Conservation (phyloP, 2,888 invertebrate genomes). For the Drosophila mimica region DNA sequence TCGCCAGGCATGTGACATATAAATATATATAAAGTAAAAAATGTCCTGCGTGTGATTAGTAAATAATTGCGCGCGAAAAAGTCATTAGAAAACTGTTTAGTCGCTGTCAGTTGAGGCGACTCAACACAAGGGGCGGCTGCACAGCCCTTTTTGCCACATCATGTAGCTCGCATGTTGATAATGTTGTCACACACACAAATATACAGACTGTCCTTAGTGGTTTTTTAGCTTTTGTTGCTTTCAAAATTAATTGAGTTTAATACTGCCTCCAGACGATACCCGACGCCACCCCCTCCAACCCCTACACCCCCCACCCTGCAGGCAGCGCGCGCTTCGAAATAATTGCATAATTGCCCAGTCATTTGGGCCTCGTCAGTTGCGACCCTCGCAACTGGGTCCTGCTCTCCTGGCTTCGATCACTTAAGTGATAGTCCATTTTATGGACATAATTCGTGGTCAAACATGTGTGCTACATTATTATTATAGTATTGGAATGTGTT, state of each 20-base stretch:
- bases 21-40: neutral
- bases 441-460: slow-evolving; percentile 69
- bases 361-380: slow-evolving; percentile 73
- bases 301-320: slow-evolving; percentile 10
- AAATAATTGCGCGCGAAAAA: slow-evolving; percentile 75
- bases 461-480: slow-evolving; percentile 77
- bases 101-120: slow-evolving; percentile 30
- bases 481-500: slow-evolving; percentile 57
- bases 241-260: slow-evolving; percentile 80
- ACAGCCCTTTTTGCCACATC: slow-evolving; percentile 27
- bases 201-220: slow-evolving; percentile 40
- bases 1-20: slow-evolving; percentile 24
- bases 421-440: slow-evolving; percentile 78
- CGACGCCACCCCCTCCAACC: slow-evolving; percentile 4
- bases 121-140: slow-evolving; percentile 10
- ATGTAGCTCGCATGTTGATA: slow-evolving; percentile 60
- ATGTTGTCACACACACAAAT: slow-evolving; percentile 61
- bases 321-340: slow-evolving; percentile 60
- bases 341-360: slow-evolving; percentile 80
- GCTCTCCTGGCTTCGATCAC: slow-evolving; percentile 49
- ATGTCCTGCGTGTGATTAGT: slow-evolving; percentile 71
- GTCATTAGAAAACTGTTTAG: slow-evolving; percentile 74
- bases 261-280: slow-evolving; percentile 29
- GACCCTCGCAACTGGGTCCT: slow-evolving; percentile 49
- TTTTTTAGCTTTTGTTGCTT: slow-evolving; percentile 53